Evolutionary conservation across 2,797 vertebrate genomes (phyloP).

Genomic region (Sebastes itinus): DNA sequence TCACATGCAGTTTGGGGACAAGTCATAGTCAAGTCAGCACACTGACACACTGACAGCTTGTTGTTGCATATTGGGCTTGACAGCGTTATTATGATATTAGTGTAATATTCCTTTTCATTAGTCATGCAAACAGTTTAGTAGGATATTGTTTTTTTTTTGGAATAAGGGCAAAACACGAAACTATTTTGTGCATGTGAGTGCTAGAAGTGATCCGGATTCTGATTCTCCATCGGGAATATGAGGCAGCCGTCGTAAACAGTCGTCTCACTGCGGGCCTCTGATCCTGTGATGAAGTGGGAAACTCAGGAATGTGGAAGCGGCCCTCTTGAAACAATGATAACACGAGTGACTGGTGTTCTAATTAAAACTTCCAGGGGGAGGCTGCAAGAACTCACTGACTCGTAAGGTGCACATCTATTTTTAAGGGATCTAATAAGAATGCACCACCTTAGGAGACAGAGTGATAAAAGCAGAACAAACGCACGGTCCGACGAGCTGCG

Average conservation of each 20-base stretch:
- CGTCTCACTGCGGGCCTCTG: conserved; percentile 53
- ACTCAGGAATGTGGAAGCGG: conserved; percentile 79
- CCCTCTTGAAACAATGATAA: conserved; percentile 77
- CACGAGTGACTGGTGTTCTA: conserved; percentile 80
- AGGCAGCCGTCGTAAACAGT: conserved; percentile 22
- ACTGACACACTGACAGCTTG: no score
- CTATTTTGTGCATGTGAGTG: neutral
- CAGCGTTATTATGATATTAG: no score
- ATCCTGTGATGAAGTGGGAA: conserved; percentile 76
- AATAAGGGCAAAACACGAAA: neutral
- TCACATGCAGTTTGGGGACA: no score
- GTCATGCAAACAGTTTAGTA: neutral
- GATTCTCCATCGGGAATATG: conserved; percentile 19
- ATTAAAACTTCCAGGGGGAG: conserved; percentile 80
- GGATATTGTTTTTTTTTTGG: neutral
- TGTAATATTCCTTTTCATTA: neutral
- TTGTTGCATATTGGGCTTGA: no score
- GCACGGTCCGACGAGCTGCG: conserved; percentile 22
- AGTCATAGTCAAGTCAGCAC: no score
- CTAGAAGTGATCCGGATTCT: neutral
- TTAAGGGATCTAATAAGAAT: conserved; percentile 79
- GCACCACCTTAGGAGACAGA: conserved; percentile 57
- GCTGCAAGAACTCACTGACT: conserved; percentile 71
- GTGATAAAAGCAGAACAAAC: conserved; percentile 56
- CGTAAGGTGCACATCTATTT: conserved; percentile 75